A percentile compares a stretch with the other conserved stretches of the same genome.
These are phyloP conservation scores for Procambarus clarkii DNA, from an alignment of 1,140 invertebrate genomes.

Conservation along the genomic window DNA sequence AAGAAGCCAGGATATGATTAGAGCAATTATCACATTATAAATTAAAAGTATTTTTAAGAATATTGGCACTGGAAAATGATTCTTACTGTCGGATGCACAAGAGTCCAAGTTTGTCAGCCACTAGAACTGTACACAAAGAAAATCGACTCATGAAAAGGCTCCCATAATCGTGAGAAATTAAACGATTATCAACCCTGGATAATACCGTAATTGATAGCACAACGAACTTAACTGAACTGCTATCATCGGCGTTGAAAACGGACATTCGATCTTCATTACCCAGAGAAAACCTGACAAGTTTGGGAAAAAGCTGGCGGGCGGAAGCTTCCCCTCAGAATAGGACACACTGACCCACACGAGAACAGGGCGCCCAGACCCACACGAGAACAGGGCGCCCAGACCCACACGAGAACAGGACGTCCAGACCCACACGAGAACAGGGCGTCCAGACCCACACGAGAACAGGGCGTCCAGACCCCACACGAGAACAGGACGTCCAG, in stretches of 20 bases:
- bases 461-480: no score
- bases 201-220: neutral
- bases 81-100: neutral
- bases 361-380: no score
- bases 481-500: no score
- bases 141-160: neutral
- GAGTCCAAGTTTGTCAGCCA: neutral
- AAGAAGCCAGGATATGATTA: neutral
- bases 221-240: neutral
- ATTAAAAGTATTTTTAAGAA: neutral
- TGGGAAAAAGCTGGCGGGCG: neutral
- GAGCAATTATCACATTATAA: neutral
- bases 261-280: neutral
- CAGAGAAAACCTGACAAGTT: neutral
- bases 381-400: no score
- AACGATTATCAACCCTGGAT: neutral
- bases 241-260: neutral
- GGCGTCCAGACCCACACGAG: no score
- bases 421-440: no score
- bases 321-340: no score
- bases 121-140: neutral
- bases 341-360: no score
- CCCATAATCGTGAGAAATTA: conserved; percentile 7
- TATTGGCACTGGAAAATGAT: neutral
- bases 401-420: no score